Conservation (phyloP, 2,797 vertebrate species). For the Tiaroga cobitis region DNA sequence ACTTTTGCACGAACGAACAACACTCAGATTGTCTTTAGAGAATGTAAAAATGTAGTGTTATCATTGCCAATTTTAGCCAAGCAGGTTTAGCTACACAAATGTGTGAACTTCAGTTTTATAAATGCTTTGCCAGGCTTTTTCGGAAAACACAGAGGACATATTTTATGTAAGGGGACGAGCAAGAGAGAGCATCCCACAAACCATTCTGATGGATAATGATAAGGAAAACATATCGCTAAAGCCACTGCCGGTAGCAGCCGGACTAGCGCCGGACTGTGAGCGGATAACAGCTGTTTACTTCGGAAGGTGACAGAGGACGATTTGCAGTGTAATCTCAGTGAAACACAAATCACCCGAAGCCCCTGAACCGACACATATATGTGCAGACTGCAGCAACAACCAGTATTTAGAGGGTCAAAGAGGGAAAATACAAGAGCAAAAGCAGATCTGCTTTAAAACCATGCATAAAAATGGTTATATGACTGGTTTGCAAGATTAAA, state of each 20-base stretch:
- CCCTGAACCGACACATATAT: slow-evolving; percentile 30
- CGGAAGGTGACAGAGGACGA: slow-evolving; percentile 64
- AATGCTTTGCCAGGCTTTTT: neutral
- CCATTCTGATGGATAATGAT: slow-evolving; percentile 45
- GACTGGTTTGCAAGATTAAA: slow-evolving; percentile 35
- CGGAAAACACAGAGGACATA: neutral
- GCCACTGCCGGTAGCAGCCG: slow-evolving; percentile 11
- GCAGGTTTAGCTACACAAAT: neutral
- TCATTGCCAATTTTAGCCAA: neutral
- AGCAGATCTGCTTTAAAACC: slow-evolving; percentile 19
- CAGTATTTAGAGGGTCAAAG: slow-evolving; percentile 10
- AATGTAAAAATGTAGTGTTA: neutral
- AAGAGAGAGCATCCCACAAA: slow-evolving; percentile 19
- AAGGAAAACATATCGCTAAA: slow-evolving; percentile 37
- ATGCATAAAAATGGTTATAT: slow-evolving; percentile 8
- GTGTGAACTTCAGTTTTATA: neutral
- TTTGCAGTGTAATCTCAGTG: slow-evolving; percentile 63
- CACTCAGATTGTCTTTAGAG: neutral
- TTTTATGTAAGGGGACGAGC: slow-evolving; percentile 14
- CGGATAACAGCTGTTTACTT: slow-evolving; percentile 58
- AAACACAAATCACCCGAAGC: slow-evolving; percentile 52
- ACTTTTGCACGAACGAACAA: neutral
- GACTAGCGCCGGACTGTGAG: slow-evolving; percentile 38
- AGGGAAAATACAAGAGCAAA: slow-evolving; percentile 17
- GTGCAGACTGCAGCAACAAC: slow-evolving; percentile 28